Evolutionary conservation across 2,888 invertebrate species (phyloP).

Genomic region (Campoletis raptor): DNA sequence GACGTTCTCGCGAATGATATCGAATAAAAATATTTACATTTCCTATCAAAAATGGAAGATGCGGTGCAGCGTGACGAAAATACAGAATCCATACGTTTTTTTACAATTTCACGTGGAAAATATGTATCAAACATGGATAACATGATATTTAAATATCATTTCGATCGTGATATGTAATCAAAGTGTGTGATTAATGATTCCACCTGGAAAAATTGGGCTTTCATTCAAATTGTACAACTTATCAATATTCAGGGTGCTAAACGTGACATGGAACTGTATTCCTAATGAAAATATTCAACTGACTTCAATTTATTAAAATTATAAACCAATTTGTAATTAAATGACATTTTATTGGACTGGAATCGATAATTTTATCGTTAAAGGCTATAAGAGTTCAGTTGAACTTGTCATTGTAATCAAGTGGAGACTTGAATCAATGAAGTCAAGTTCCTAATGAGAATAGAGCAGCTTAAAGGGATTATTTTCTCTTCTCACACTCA

Average conservation of each 20-base stretch:
- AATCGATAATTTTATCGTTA: too few relatives aligned
- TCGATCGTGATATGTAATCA: too few relatives aligned
- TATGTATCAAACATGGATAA: neutral
- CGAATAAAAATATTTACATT: too few relatives aligned
- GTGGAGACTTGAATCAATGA: neutral
- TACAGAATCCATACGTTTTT: neutral
- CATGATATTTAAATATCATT: neutral
- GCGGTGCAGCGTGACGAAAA: neutral
- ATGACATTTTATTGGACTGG: too few relatives aligned
- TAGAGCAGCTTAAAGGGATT: neutral
- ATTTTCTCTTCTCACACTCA: neutral
- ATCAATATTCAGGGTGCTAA: neutral
- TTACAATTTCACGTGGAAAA: neutral
- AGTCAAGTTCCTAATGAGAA: neutral
- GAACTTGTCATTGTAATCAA: neutral
- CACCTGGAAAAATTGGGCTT: neutral
- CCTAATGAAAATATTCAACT: neutral
- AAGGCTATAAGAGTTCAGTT: neutral
- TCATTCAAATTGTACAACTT: neutral
- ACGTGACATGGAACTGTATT: too few relatives aligned
- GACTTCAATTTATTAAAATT: too few relatives aligned
- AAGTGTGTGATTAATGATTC: neutral
- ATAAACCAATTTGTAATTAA: too few relatives aligned
- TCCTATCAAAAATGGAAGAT: neutral
- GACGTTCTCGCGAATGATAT: neutral